A percentile compares a stretch with the other conserved stretches of the same genome.
These are phyloP conservation scores for Proteles cristata DNA, from an alignment of 2,113 vertebrate genomes.

Conservation along the genomic window DNA sequence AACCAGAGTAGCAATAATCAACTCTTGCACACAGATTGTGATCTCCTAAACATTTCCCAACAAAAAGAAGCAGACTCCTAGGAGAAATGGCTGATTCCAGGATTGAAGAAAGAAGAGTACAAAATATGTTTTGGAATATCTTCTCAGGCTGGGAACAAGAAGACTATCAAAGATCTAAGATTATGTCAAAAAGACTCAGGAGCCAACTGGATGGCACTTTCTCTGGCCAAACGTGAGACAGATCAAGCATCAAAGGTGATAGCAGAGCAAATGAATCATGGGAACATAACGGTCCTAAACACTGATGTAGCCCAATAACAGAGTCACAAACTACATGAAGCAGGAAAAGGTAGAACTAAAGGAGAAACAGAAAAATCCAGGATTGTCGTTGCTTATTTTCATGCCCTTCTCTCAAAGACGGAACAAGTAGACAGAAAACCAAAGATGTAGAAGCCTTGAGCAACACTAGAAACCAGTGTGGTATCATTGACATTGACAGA, in stretches of 20 bases:
- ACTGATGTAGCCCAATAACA: background rate
- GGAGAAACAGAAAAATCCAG: background rate
- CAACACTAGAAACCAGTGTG: background rate
- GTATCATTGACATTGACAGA: background rate
- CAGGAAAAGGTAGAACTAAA: background rate
- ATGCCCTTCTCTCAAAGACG: background rate
- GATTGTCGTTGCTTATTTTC: background rate
- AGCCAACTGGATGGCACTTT: background rate
- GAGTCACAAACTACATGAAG: background rate
- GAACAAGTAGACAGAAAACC: background rate
- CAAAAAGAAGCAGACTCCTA: background rate
- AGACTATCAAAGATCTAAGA: background rate
- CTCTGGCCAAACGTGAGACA: background rate
- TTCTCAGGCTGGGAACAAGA: background rate
- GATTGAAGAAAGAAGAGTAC: background rate
- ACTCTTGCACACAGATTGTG: background rate
- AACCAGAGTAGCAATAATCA: background rate
- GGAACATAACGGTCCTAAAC: background rate
- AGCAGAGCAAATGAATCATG: background rate
- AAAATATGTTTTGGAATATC: background rate
- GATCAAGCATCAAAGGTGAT: background rate
- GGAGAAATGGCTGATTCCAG: background rate
- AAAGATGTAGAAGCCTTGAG: background rate
- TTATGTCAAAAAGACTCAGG: background rate
- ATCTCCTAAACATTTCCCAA: background rate